Conservation (phyloP, 2,113 vertebrate species). For the Ptilorrhoa leucosticta region DNA sequence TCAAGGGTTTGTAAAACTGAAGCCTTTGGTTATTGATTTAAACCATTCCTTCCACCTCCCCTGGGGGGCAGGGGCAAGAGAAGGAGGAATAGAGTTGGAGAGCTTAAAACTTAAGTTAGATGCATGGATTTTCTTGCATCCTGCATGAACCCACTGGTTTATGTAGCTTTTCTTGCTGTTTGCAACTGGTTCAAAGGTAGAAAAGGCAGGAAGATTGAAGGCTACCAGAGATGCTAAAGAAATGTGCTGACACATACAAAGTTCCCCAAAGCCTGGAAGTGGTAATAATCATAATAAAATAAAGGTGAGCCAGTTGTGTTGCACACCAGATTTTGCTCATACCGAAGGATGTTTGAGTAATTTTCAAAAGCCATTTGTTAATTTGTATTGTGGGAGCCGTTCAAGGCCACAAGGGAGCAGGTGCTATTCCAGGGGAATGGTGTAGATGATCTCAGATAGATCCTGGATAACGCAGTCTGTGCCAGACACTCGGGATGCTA, state of each 20-base stretch:
- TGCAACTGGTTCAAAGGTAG: background rate
- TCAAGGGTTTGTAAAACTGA: slow-evolving; percentile 53
- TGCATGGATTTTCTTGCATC: background rate
- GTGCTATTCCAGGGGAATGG: background rate
- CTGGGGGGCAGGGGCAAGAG: background rate
- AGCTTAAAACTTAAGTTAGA: background rate
- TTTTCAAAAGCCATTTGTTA: slow-evolving; percentile 29
- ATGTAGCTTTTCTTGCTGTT: background rate
- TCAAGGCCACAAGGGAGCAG: background rate
- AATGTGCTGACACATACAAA: background rate
- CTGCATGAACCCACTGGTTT: background rate
- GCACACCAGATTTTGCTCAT: background rate
- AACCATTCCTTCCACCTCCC: slow-evolving; percentile 60
- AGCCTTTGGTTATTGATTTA: slow-evolving; percentile 65
- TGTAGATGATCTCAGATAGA: background rate
- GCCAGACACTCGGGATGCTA: background rate
- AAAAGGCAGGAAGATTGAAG: background rate
- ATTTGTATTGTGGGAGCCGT: background rate
- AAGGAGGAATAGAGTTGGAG: background rate
- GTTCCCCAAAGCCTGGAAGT: background rate
- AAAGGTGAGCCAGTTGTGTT: background rate
- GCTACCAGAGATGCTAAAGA: background rate
- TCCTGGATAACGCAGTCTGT: background rate
- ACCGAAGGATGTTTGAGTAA: background rate
- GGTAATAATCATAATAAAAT: background rate